These are phyloP conservation scores for Cepaea nemoralis DNA, from an alignment of 1,140 invertebrate species.

Conservation along the genomic window DNA sequence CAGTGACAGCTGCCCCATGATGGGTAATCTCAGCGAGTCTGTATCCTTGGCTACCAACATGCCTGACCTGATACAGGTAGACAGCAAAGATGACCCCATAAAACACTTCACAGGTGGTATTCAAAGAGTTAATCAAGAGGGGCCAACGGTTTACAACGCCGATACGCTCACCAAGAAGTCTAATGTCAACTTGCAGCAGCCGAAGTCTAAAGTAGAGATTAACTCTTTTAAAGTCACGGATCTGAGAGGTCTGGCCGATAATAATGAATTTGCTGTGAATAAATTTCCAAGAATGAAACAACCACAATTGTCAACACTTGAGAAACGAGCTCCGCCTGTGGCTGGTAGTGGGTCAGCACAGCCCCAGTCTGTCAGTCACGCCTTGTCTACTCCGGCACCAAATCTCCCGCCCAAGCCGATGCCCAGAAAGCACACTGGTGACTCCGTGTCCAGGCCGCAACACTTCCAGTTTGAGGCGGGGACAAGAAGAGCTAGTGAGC, in stretches of 20 bases:
- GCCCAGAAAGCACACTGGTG: background rate
- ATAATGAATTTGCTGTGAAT: slow-evolving; percentile 62
- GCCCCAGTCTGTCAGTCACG: background rate
- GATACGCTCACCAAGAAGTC: background rate
- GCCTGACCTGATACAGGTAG: slow-evolving; percentile 23
- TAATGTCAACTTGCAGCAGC: background rate
- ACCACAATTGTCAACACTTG: background rate
- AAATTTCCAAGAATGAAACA: slow-evolving; percentile 51
- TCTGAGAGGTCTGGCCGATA: slow-evolving; percentile 58
- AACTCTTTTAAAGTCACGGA: slow-evolving; percentile 58
- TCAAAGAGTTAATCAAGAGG: slow-evolving; percentile 4
- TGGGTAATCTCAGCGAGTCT: background rate
- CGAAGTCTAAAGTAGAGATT: background rate
- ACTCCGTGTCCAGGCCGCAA: too few species aligned
- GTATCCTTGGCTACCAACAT: background rate
- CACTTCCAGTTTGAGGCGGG: background rate
- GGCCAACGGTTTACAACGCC: slow-evolving; percentile 34
- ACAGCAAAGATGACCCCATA: background rate
- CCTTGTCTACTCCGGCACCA: background rate
- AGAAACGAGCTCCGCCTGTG: background rate
- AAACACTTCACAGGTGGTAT: background rate
- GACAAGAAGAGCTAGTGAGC: background rate
- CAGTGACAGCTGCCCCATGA: background rate
- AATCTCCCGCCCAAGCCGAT: background rate
- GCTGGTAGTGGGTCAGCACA: background rate